phyloP scores from a whole-genome alignment of 2,113 vertebrate genomes.

The Eurypyga helias region DNA sequence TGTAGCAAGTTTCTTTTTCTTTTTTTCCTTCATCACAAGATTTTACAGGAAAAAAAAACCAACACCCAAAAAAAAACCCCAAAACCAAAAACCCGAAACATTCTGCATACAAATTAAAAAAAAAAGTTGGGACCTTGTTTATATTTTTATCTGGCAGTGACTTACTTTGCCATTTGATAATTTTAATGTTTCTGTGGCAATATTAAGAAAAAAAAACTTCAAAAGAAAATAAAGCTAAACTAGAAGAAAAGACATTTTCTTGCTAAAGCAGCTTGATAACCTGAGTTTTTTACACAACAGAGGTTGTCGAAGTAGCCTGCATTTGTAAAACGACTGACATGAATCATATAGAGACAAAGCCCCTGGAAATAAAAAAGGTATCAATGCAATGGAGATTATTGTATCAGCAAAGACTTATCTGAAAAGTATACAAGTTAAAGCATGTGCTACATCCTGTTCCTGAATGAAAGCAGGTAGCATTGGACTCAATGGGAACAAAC shows the following conservation, averaged over 20 bases:
- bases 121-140: too few relatives aligned
- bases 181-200: neutral
- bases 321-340: neutral
- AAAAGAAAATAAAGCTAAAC: neutral
- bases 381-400: neutral
- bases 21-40: neutral
- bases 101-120: neutral
- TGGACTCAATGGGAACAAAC: neutral
- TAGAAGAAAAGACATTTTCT: neutral
- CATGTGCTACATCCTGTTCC: neutral
- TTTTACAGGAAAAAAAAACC: neutral
- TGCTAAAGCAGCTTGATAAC: neutral
- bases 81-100: too few relatives aligned
- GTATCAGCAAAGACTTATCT: neutral
- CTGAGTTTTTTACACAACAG: neutral
- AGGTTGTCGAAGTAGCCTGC: neutral
- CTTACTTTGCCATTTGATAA: neutral
- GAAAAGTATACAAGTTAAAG: neutral
- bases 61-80: neutral
- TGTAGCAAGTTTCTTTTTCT: neutral
- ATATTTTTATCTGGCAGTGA: neutral
- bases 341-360: neutral
- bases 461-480: neutral
- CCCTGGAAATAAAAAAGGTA: neutral
- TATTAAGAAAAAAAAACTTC: neutral